These are phyloP conservation scores for Lichenostomus cassidix DNA, from an alignment of 2,113 vertebrate species.

Conservation along the genomic window DNA sequence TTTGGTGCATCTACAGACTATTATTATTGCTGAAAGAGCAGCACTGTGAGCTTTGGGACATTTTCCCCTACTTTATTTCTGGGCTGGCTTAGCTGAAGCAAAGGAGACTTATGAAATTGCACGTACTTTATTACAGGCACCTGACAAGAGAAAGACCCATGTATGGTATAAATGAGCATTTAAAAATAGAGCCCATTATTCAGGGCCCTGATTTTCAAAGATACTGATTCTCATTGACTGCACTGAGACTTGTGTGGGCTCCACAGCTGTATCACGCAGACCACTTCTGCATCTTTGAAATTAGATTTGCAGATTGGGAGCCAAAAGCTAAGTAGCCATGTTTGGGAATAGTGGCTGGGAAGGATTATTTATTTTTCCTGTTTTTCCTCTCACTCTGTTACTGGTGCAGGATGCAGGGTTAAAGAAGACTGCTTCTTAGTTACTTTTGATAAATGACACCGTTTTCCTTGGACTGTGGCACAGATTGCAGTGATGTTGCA, in stretches of 20 bases:
- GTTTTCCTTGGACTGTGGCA: not conserved
- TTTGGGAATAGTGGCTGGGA: not conserved
- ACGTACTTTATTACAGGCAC: not conserved
- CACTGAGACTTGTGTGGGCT: conserved; percentile 24
- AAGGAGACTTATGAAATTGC: not conserved
- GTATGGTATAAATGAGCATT: not conserved
- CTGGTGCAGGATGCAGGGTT: not conserved
- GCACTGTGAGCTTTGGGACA: conserved; percentile 21
- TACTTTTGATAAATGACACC: not conserved
- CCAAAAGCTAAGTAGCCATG: conserved; percentile 27
- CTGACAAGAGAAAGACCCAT: not conserved
- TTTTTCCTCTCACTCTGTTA: fast-evolving
- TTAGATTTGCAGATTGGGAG: conserved; percentile 1
- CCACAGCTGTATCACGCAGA: conserved; percentile 6
- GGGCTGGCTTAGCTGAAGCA: not conserved
- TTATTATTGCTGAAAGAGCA: not conserved
- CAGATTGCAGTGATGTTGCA: not conserved
- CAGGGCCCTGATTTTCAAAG: conserved; percentile 19
- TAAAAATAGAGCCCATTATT: not conserved
- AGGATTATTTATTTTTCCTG: not conserved
- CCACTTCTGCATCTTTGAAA: conserved; percentile 20
- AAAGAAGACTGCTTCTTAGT: not conserved
- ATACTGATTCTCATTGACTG: conserved; percentile 25
- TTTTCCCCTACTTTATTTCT: not conserved
- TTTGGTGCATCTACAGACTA: not conserved